Evolutionary conservation across 2,113 vertebrate species (phyloP).

Genomic region (Entomyzon cyanotis): DNA sequence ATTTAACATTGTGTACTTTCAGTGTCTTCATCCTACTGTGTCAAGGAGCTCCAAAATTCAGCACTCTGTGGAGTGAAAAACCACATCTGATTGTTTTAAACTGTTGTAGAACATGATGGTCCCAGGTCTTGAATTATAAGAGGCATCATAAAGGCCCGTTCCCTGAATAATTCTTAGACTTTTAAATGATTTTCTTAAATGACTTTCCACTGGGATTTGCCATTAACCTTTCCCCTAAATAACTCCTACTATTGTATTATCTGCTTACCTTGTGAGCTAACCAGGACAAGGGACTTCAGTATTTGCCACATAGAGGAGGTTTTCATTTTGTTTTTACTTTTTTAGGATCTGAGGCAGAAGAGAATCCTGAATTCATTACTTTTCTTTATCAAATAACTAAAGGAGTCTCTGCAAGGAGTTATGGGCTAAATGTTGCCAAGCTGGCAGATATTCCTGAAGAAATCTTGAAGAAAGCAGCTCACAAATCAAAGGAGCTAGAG

Average conservation of each 20-base stretch:
- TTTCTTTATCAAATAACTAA: slow-evolving; percentile 95
- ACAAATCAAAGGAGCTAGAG: slow-evolving; percentile 91
- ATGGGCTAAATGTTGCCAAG: slow-evolving; percentile 94
- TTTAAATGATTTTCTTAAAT: neutral
- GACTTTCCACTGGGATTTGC: neutral
- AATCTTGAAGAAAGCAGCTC: slow-evolving; percentile 85
- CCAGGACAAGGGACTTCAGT: neutral
- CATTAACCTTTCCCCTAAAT: neutral
- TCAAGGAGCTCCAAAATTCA: neutral
- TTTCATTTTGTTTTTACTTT: neutral
- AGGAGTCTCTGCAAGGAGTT: slow-evolving; percentile 90
- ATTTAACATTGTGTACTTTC: neutral
- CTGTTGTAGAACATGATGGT: neutral
- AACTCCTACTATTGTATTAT: neutral
- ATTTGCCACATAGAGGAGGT: neutral
- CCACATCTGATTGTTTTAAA: neutral
- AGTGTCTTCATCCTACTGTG: neutral
- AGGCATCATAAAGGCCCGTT: neutral
- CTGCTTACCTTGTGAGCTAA: neutral
- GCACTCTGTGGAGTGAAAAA: neutral
- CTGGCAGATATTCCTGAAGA: slow-evolving; percentile 88
- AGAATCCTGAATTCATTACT: slow-evolving; percentile 88
- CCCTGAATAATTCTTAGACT: neutral
- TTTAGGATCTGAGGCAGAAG: slow-evolving; percentile 70
- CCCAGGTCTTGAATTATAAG: neutral